Base-by-base conservation (phyloP, 2,888 invertebrate species). In the Patella depressa region DNA sequence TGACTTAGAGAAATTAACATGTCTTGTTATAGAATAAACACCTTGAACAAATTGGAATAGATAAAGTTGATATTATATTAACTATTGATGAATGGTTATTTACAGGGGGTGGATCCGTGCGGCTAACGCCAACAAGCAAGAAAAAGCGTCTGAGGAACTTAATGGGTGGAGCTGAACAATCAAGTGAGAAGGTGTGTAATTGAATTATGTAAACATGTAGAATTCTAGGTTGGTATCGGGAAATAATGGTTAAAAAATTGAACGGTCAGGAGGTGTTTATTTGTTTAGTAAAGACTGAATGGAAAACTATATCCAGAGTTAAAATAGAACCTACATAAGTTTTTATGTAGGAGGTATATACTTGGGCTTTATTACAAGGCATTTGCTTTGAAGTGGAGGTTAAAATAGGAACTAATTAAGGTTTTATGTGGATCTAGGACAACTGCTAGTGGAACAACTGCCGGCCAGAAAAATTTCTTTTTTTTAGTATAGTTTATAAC, bases 41-140 rank as follows among this genome's bases (percentile, higher is more conserved):
- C 7, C 45, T 45, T 45, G 45, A 45, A 45, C 9, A 45, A 45
- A 45, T 9, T 45, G 0, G 9, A 45, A 45, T 45, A 9, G 0
- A 45, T 45, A 45, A 7, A 45, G 9, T 45, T 45, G 45, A 45
- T 45, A 9, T 45, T 45, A 45, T 45, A 45, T 45, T 29, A 45
- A 45, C 4, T 45, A 45, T 45, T 45, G 45, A 45, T 45, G 45
- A 45, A 45, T 45, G 45, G 24, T 78, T 70, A 81, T 53, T 82
- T 82, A 11, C 81, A 85, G 86, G 79, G 84, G 86, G 79, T 85
- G 86, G 86, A 71, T 86, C 82, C 75, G 83, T 81, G 45, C 83
- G 84, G 72, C 83, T 83, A 81, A 85, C 83, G 29, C 83, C 80
- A 78, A 65, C 83, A 80, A 85, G 82, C 79, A 83, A 80, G 80